Evolutionary conservation across 2,888 invertebrate species (phyloP), one percentile per base, ranked within the genome.

Genomic region (Pemphredon lugubris): DNA sequence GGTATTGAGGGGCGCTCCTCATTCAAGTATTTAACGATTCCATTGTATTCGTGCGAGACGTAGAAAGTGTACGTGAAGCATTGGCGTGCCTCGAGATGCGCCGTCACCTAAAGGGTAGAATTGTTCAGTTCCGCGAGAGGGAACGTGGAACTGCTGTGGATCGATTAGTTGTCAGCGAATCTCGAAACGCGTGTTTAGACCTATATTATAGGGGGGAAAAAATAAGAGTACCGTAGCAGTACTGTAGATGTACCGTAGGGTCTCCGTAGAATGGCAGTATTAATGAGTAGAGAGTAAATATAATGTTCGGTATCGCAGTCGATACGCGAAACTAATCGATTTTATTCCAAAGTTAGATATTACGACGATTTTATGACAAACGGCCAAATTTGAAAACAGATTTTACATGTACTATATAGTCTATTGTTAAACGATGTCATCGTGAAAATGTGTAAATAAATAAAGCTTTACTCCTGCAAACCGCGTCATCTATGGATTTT

Each of bases 401-500:
- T 83, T 88, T 87, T 88, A 87, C 86, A 84, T 85, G 76, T 77
- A 77, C 53, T 50, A 78, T 78, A 82, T 84, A 86, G 82, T 85
- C 86, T 76, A 87, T 87, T 85, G 86, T 86, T 87, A 32, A 85
- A 55, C 20, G 26, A 59, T 87, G 86, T 84, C 81, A 81, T 86
- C 87, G 85, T 83, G 66, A 86, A 83, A 81, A 84, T 16, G 47
- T 63, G 85, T 83, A 85, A 88, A 86, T 88, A 89, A 88, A 88
- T 88, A 88, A 89, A 82, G 84, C 85, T 87, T 84, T 86, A 85
- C 59, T 13, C 66, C 16, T 18, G n/a, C n/a, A n/a, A n/a, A n/a
- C n/a, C n/a, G n/a, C n/a, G n/a, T n/a, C n/a, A n/a, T n/a, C n/a
- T n/a, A n/a, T n/a, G n/a, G n/a, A n/a, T n/a, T n/a, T n/a, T n/a